Evolutionary conservation across 2,888 invertebrate species (phyloP).

Genomic region (Iphiclides podalirius): DNA sequence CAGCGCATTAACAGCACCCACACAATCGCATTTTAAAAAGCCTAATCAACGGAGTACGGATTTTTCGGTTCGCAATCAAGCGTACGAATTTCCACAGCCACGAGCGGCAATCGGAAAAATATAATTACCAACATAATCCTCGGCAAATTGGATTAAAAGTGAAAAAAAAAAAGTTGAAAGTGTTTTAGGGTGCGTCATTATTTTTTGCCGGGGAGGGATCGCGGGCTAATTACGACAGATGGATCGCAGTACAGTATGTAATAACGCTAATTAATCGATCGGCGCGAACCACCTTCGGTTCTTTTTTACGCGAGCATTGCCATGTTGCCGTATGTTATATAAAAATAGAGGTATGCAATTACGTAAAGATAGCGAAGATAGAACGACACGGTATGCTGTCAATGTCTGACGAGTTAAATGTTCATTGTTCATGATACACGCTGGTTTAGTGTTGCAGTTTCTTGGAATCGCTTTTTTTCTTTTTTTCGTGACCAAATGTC

Average conservation of each 20-base stretch:
- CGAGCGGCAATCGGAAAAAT: slow-evolving; percentile 76
- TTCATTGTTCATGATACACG: too few relatives aligned
- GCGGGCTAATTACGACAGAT: slow-evolving; percentile 76
- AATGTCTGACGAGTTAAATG: too few relatives aligned
- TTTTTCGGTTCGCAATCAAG: slow-evolving; percentile 69
- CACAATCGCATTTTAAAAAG: slow-evolving; percentile 55
- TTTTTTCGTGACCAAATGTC: neutral
- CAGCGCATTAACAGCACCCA: slow-evolving; percentile 27
- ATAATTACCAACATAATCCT: slow-evolving; percentile 81
- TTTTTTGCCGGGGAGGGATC: slow-evolving; percentile 74
- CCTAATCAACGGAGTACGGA: slow-evolving; percentile 65
- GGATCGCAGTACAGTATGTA: slow-evolving; percentile 72
- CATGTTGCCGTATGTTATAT: slow-evolving; percentile 29
- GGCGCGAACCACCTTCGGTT: slow-evolving; percentile 47
- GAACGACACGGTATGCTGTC: neutral
- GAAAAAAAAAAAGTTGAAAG: slow-evolving; percentile 71
- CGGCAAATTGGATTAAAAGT: slow-evolving; percentile 81
- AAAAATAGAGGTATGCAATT: slow-evolving; percentile 22
- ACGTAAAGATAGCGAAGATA: slow-evolving; percentile 1
- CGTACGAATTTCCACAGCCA: slow-evolving; percentile 63
- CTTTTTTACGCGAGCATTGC: slow-evolving; percentile 44
- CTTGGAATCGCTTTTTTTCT: neutral
- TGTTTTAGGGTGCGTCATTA: slow-evolving; percentile 79
- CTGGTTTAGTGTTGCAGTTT: neutral
- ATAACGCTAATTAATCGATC: slow-evolving; percentile 78